Evolutionary conservation across 2,888 invertebrate species (phyloP), one percentile per base, ranked within the genome.

Genomic region (Cosmia trapezina): DNA sequence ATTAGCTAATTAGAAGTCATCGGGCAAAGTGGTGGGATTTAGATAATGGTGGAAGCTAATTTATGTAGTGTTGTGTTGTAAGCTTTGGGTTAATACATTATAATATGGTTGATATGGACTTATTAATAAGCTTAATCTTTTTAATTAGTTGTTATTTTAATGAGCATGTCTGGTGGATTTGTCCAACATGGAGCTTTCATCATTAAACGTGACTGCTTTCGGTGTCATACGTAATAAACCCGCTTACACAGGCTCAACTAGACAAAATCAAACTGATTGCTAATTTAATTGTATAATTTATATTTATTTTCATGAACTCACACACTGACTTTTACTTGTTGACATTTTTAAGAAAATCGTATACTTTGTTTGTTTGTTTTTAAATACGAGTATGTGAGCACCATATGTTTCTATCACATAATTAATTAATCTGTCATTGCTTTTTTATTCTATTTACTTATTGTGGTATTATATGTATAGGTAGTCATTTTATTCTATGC

Each of bases 1-100:
- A 86, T 87, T 86, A 83, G 86, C 81, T 84, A 85, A 87, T 86
- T 87, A 86, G 79, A 81, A 83, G 76, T 80, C 71, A 84, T 83
- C 75, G 65, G 41, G 54, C 68, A 57, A 68, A 84, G 84, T 80
- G 72, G 73, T 62, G 41, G 84, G 84, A 79, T 84, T 84, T 63
- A 78, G 77, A 65, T 79, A 77, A 73, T 76, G 63, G 53, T 17
- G 54, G 7, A 19, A 33, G 45, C 9, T 76, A 72, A 78, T 78
- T 72, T 51, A 68, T 64, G 54, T 69, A 65, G 59, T 61, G 37
- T 65, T 68, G 33, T 64, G 33, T 33, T 63, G 72, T 78, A 17
- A 70, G 59, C 56, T 73, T 70, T 64, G 37, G 17, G 19, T 63
- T 57, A 22, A 54, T 72, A 49, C 57, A 65, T 45, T 33, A 61